A percentile compares a stretch with the other conserved stretches of the same genome.
phyloP scores from a whole-genome alignment of 2,888 invertebrate genomes.

The Drosophila peninsularis region DNA sequence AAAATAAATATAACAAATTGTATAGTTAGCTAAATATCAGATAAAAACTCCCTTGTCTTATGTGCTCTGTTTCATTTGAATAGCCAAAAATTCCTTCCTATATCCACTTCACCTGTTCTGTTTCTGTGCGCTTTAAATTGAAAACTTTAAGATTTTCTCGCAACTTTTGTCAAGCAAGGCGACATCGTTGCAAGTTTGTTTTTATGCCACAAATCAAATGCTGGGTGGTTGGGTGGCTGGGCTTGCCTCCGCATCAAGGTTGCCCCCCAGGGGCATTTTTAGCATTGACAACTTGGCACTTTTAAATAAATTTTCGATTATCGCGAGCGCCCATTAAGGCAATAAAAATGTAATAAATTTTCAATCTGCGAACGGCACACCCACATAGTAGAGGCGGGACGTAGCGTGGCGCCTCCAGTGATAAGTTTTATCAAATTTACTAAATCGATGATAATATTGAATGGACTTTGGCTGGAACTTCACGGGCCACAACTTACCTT shows the following conservation, averaged over 20 bases:
- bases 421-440: conserved; percentile 75
- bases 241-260: conserved; percentile 21
- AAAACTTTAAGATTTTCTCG: conserved; percentile 3
- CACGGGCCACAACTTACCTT: conserved; percentile 2
- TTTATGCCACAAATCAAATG: conserved; percentile 57
- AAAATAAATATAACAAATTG: no score
- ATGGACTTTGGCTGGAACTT: conserved; percentile 48
- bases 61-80: neutral
- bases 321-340: conserved; percentile 77
- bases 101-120: neutral
- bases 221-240: neutral
- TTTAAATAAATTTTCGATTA: conserved; percentile 82
- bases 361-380: conserved; percentile 63
- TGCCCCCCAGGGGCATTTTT: conserved; percentile 42
- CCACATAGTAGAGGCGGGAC: neutral
- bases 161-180: conserved; percentile 9
- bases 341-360: conserved; percentile 82
- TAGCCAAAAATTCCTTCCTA: neutral
- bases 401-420: conserved; percentile 29
- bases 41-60: neutral
- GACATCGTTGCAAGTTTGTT: conserved; percentile 20
- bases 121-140: neutral
- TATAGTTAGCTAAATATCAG: no score
- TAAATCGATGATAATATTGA: conserved; percentile 75
- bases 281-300: conserved; percentile 64